Evolutionary conservation across 2,797 vertebrate species (phyloP).

Genomic region (Merluccius polli): DNA sequence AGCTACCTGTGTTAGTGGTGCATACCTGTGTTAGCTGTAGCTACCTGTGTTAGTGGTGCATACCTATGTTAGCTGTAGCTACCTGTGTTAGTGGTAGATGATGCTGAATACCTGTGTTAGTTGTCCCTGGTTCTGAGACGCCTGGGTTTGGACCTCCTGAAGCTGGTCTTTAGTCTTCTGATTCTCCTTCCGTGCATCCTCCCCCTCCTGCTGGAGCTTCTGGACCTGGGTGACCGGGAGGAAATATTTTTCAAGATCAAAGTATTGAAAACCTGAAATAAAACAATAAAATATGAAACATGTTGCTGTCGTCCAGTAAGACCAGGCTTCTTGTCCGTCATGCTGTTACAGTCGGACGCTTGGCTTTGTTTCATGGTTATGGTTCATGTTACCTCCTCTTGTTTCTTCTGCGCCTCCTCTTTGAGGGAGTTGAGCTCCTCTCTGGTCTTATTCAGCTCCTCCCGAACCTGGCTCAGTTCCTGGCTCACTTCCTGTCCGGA

Average conservation of each 20-base stretch:
- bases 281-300: background rate
- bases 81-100: too few relatives aligned
- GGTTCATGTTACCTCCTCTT: slow-evolving; percentile 72
- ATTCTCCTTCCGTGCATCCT: slow-evolving; percentile 57
- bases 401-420: slow-evolving; percentile 72
- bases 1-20: too few relatives aligned
- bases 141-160: slow-evolving; percentile 61
- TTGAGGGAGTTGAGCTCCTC: slow-evolving; percentile 52
- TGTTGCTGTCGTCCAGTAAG: background rate
- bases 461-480: slow-evolving; percentile 77
- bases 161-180: slow-evolving; percentile 59
- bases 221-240: slow-evolving; percentile 65
- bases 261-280: background rate
- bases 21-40: slow-evolving; percentile 35
- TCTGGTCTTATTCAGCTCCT: slow-evolving; percentile 80
- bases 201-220: slow-evolving; percentile 67
- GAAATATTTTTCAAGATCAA: background rate
- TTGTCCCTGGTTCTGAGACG: slow-evolving; percentile 48
- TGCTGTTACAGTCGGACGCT: too few relatives aligned
- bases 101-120: slow-evolving; percentile 45
- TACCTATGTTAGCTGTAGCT: too few relatives aligned
- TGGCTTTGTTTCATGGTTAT: background rate
- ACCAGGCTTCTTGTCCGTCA: background rate
- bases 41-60: too few relatives aligned
- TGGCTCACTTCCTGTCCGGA: slow-evolving; percentile 77